phyloP scores from a whole-genome alignment of 2,113 vertebrate species.

The Recurvirostra avosetta region DNA sequence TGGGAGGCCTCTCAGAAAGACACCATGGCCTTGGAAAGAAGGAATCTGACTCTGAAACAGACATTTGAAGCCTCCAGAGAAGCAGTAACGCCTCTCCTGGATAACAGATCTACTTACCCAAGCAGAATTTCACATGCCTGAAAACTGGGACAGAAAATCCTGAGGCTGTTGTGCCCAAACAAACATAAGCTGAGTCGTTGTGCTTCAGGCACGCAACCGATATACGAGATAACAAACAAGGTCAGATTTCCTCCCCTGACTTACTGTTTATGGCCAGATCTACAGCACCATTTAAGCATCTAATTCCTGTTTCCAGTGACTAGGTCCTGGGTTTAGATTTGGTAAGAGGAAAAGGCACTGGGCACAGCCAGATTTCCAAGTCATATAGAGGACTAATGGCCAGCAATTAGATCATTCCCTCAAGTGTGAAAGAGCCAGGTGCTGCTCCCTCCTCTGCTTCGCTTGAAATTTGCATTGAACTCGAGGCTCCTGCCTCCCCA shows the following conservation, averaged over 20 bases:
- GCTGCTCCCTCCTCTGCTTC: not conserved
- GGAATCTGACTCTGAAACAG: not conserved
- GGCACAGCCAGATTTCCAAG: not conserved
- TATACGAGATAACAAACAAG: rapidly evolving
- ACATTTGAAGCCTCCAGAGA: not conserved
- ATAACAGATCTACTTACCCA: not conserved
- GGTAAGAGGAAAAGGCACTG: not conserved
- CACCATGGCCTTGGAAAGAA: not conserved
- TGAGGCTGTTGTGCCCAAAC: not conserved
- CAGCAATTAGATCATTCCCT: constrained; percentile 28
- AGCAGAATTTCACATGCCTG: not conserved
- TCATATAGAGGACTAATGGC: not conserved
- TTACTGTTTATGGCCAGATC: not conserved
- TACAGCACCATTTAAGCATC: not conserved
- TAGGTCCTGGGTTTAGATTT: not conserved
- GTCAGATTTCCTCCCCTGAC: not conserved
- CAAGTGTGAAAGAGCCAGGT: not conserved
- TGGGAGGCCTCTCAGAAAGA: not conserved
- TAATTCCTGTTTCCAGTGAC: not conserved
- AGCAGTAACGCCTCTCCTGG: not conserved
- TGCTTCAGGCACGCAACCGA: not conserved
- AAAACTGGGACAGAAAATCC: not conserved
- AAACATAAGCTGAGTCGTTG: not conserved
- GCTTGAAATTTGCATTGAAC: not conserved
- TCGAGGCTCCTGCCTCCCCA: not conserved